These are phyloP conservation scores for Crenichthys baileyi DNA, from an alignment of 2,797 vertebrate species.

Conservation along the genomic window DNA sequence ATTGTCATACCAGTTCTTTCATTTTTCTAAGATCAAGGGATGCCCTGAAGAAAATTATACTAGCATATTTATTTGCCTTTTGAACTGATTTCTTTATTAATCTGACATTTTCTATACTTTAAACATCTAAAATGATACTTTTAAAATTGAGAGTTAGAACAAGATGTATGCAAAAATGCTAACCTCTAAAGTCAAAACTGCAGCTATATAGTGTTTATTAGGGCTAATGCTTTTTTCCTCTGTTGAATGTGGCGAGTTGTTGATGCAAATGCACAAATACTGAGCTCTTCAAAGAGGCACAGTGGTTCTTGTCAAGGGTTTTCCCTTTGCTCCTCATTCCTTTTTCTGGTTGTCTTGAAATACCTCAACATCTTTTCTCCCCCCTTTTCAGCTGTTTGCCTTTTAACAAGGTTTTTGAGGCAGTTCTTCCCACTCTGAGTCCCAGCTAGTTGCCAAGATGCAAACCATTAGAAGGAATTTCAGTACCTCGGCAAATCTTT, in stretches of 20 bases:
- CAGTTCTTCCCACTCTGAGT: slow-evolving; percentile 42
- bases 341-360: slow-evolving; percentile 70
- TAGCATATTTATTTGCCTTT: too few species aligned
- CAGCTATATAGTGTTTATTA: slow-evolving; percentile 15
- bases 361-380: slow-evolving; percentile 52
- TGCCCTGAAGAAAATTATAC: too few species aligned
- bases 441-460: slow-evolving; percentile 68
- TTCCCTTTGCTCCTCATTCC: slow-evolving; percentile 43
- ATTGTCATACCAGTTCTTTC: too few species aligned
- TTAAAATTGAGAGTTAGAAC: background rate
- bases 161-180: background rate
- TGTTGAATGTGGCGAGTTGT: slow-evolving; percentile 38
- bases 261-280: slow-evolving; percentile 20
- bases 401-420: slow-evolving; percentile 64
- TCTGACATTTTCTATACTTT: too few species aligned
- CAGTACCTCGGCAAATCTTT: slow-evolving; percentile 67
- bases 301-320: slow-evolving; percentile 44
- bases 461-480: slow-evolving; percentile 72
- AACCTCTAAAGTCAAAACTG: background rate
- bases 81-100: too few species aligned
- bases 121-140: background rate
- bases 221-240: background rate
- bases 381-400: slow-evolving; percentile 64
- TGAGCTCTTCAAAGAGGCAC: slow-evolving; percentile 36
- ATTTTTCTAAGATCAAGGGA: too few species aligned